Evolutionary conservation across 2,888 invertebrate species (phyloP).

Genomic region (Idaea straminata): DNA sequence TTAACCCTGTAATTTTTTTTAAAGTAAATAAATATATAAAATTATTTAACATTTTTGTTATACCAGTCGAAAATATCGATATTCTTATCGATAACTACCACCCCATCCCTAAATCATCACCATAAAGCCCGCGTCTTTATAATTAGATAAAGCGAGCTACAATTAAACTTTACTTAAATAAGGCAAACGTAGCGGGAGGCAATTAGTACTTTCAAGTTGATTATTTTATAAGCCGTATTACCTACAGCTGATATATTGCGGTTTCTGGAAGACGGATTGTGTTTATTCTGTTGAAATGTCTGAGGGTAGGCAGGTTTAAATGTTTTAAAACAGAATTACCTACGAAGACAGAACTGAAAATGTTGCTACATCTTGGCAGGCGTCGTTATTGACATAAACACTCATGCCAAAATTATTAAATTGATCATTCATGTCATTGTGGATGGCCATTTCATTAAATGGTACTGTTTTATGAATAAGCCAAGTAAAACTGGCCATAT

Average conservation of each 20-base stretch:
- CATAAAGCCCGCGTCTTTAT: conserved; percentile 65
- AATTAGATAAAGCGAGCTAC: conserved; percentile 76
- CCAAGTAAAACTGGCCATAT: too few relatives aligned
- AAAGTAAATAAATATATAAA: too few relatives aligned
- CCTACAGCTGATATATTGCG: conserved; percentile 15
- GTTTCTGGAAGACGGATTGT: conserved; percentile 15
- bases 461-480: too few relatives aligned
- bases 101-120: conserved; percentile 29
- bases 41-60: too few relatives aligned
- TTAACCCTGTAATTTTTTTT: too few relatives aligned
- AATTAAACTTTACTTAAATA: conserved; percentile 78
- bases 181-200: conserved; percentile 66
- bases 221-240: conserved; percentile 63
- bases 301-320: not conserved
- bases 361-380: too few relatives aligned
- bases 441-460: too few relatives aligned
- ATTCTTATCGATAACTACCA: conserved; percentile 39
- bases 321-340: too few relatives aligned
- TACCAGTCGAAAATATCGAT: conserved; percentile 10
- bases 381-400: too few relatives aligned
- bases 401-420: too few relatives aligned
- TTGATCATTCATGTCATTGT: too few relatives aligned
- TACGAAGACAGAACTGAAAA: too few relatives aligned
- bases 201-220: conserved; percentile 71
- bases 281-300: not conserved